Conservation (phyloP, 2,888 invertebrate genomes). For the Lasioglossum marginatum region DNA sequence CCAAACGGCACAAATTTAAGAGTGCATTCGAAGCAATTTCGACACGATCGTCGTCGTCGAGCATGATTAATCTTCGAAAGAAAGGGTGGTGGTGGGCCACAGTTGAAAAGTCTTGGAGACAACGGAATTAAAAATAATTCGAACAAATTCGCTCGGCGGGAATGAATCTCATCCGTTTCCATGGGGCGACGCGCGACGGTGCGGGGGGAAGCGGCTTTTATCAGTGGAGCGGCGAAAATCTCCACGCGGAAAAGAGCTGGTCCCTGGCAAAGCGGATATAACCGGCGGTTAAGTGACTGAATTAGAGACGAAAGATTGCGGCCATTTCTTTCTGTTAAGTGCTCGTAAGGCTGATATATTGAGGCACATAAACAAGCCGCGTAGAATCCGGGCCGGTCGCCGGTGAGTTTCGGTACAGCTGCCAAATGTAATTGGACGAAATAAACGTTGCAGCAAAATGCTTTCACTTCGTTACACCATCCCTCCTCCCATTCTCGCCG, state of each 20-base stretch:
- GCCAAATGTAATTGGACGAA: constrained; percentile 73
- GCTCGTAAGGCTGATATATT: constrained; percentile 72
- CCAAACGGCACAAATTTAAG: neutral
- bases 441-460: constrained; percentile 69
- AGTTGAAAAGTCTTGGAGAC: neutral
- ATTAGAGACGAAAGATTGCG: constrained; percentile 70
- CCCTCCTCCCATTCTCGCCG: neutral
- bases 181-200: neutral
- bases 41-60: neutral
- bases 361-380: constrained; percentile 65
- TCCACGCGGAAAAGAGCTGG: constrained; percentile 18
- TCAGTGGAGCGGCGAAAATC: constrained; percentile 30
- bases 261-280: constrained; percentile 37
- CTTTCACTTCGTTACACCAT: constrained; percentile 59
- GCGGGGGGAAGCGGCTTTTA: neutral
- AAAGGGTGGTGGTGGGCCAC: neutral
- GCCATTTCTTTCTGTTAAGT: constrained; percentile 72
- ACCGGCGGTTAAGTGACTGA: constrained; percentile 68
- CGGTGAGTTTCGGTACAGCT: constrained; percentile 62
- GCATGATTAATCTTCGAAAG: neutral
- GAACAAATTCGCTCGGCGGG: constrained; percentile 12
- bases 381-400: constrained; percentile 50
- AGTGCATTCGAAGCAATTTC: neutral
- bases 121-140: constrained; percentile 22
- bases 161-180: constrained; percentile 15